Evolutionary conservation across 2,888 invertebrate genomes (phyloP), one percentile per base, ranked within the genome.

Genomic region (Theristus sp.): DNA sequence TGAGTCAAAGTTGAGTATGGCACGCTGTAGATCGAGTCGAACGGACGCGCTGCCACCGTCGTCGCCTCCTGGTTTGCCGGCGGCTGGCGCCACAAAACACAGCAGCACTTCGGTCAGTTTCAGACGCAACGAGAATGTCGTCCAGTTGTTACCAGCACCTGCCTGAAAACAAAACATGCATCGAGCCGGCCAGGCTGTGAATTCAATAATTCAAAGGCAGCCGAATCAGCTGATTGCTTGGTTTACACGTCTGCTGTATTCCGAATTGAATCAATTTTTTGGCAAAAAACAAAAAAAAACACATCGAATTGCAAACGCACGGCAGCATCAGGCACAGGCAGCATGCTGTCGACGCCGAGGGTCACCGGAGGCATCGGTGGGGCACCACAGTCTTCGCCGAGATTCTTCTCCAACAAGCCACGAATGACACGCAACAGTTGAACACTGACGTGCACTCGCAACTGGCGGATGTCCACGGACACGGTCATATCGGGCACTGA

Each of bases 331-430:
- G 38, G 38, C 20, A 10, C 13, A 10, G 49, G 49, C 20, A 24
- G 20, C 49, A 49, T 49, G 20, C 13, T 49, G 3, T 49, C 49
- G 13, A 49, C 49, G n/a, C n/a, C 49, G 3, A 49, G 49, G 13
- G n/a, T 49, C 49, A 3, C 3, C 24, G 55, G 55, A 3, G 55
- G 55, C 3, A 27, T 26, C 13, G 55, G 55, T 3, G 55, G 55
- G 26, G 55, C 26, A 13, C 27, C 27, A 22, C 55, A 55, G 22
- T 62, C 72, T 64, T 79, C 79, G 24, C 77, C 78, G 10, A 79
- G 69, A 67, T 79, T 79, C 64, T 77, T 75, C 49, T 75, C 75
- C 25, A 79, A 71, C 28, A 79, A 66, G 13, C 76, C 76, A 28
- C 73, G 65, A 20, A 77, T 67, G 30, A 76, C 67, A 61, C 71